phyloP scores from a whole-genome alignment of 2,113 vertebrate species.

The Eurypyga helias region DNA sequence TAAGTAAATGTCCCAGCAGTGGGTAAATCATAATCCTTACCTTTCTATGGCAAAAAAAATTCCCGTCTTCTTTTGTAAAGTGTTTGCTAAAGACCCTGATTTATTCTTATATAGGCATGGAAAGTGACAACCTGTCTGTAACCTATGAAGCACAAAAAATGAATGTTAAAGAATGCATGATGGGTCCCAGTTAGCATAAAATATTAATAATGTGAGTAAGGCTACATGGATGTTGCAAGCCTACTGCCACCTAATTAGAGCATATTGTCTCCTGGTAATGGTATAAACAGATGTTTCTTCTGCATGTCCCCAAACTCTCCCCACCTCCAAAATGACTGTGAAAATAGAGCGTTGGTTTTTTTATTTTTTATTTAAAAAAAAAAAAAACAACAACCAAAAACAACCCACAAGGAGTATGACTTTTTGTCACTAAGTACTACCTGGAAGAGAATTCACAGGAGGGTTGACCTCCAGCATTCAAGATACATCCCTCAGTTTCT shows the following conservation, averaged over 20 bases:
- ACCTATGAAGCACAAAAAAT: background rate
- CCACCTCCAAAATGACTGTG: background rate
- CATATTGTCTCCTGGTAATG: background rate
- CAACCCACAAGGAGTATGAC: too few species aligned
- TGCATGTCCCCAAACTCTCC: background rate
- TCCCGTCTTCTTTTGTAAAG: background rate
- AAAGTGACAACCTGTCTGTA: background rate
- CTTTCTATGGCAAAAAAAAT: background rate
- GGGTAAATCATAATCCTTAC: constrained; percentile 4
- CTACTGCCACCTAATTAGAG: constrained; percentile 11
- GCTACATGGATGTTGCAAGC: background rate
- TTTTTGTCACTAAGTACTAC: background rate
- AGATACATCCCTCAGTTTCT: background rate
- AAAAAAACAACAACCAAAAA: too few species aligned
- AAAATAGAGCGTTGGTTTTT: background rate
- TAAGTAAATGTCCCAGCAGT: background rate
- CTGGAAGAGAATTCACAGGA: background rate
- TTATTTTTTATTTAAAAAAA: background rate
- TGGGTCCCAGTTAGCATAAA: constrained; percentile 16
- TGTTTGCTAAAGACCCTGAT: background rate
- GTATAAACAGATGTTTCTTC: background rate
- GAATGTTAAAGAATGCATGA: constrained; percentile 34
- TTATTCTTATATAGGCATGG: background rate
- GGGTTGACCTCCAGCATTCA: too few species aligned
- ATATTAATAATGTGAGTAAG: background rate